A percentile compares a stretch with the other conserved stretches of the same genome.
phyloP scores from a whole-genome alignment of 1,140 invertebrate species.

The Sipha flava region DNA sequence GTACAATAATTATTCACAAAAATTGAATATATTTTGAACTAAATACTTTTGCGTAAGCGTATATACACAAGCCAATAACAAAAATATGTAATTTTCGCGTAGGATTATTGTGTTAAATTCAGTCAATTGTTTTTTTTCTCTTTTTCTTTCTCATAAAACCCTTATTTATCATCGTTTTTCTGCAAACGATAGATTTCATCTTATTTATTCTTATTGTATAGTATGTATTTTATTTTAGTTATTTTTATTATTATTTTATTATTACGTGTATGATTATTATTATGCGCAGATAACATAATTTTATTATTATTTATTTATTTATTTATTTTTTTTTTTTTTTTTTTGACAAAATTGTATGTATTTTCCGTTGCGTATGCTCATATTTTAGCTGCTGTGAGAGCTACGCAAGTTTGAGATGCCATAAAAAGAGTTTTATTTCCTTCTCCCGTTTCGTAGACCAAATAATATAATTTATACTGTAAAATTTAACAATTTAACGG shows the following conservation, averaged over 20 bases:
- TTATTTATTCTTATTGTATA: constrained; percentile 33
- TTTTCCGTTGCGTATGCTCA: not conserved
- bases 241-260: constrained; percentile 29
- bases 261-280: constrained; percentile 8
- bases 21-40: not conserved
- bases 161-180: not conserved
- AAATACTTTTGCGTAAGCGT: not conserved
- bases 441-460: not conserved
- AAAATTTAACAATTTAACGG: not conserved
- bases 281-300: not conserved
- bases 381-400: not conserved
- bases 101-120: not conserved
- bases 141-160: not conserved
- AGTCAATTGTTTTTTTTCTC: not conserved
- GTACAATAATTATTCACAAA: not conserved
- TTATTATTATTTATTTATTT: constrained; percentile 4
- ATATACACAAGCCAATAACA: not conserved
- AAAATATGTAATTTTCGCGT: not conserved
- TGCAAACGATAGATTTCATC: not conserved
- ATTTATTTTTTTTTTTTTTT: not conserved
- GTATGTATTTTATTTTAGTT: constrained; percentile 32
- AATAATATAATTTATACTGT: not conserved
- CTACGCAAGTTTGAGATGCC: constrained; percentile 10
- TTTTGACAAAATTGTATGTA: constrained; percentile 1
- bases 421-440: not conserved